Base-by-base conservation (phyloP, 2,888 invertebrate species). In the Stenurella melanura region DNA sequence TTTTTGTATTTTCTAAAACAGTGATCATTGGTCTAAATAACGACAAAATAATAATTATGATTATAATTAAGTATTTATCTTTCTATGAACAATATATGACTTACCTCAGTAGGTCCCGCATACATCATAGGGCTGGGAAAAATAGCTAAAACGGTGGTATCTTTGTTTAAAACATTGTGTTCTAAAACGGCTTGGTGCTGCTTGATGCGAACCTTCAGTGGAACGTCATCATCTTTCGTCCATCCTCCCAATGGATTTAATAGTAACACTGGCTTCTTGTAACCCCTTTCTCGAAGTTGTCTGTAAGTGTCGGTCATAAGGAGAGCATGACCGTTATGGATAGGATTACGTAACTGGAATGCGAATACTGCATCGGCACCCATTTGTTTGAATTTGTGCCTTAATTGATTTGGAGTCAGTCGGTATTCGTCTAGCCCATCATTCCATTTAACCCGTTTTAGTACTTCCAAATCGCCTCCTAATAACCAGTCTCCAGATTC, bases 51-150 rank as follows among this genome's bases (percentile, higher is more conserved):
- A 26, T 26, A 26, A 26, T 26, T 26, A 26, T 26, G 21, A 26
- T n/a, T n/a, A n/a, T n/a, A n/a, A 26, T 4, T 3, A 26, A 26
- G 21, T 26, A n/a, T n/a, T n/a, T 26, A 26, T 26, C 21, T 3
- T 26, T 21, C 60, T 11, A 0, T 60, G 12, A 34, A n/a, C n/a
- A n/a, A 9, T 34, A 10, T 63, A 21, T 26, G 19, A 26, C 64
- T 72, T 80, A 97, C 97, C 92, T 99, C 98, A 38, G 98, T 97
- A 15, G 98, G 98, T 0, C 99, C 99, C 5, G 98, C 99, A 88
- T 99, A 99, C 95, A 98, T 95, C 99, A 99, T 99, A 1, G 99
- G 99, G 67, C 98, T 98, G 0, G 99, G 99, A 91, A 99, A 99
- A 86, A 99, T 98, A 0, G 98, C 98, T 77, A 98, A 90, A 17